Evolutionary conservation across 2,797 vertebrate species (phyloP).

Genomic region (Fringilla coelebs): DNA sequence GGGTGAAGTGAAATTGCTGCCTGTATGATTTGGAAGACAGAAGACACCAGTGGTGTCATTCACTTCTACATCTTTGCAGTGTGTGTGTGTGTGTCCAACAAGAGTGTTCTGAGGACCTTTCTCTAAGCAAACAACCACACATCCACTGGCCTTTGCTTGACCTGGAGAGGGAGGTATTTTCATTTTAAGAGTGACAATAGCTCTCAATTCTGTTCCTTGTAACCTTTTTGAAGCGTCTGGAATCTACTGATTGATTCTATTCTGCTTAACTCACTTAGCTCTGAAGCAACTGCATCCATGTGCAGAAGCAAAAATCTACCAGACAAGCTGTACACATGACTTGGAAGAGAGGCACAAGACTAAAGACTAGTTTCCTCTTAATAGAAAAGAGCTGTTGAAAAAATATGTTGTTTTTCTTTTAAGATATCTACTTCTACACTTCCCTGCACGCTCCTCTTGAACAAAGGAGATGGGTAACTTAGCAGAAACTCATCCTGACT

Average conservation of each 20-base stretch:
- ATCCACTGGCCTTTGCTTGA: neutral
- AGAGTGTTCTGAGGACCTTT: neutral
- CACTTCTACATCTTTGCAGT: neutral
- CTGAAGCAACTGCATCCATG: neutral
- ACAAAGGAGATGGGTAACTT: neutral
- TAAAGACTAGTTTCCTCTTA: neutral
- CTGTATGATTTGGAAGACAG: neutral
- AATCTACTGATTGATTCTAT: neutral
- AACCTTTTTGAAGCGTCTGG: neutral
- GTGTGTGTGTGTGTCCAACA: neutral
- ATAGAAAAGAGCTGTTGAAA: neutral
- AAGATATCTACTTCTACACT: neutral
- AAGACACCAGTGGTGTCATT: neutral
- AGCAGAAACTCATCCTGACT: neutral
- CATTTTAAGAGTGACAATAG: neutral
- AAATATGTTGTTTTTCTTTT: neutral
- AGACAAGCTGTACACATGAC: neutral
- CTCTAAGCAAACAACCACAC: neutral
- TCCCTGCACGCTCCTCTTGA: neutral
- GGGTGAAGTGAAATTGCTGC: neutral
- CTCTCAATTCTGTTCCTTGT: neutral
- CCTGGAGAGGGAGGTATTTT: neutral
- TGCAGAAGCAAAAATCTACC: neutral
- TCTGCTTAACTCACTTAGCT: neutral
- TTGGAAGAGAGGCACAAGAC: neutral